Conservation (phyloP, 2,113 vertebrate species). For the Xenopus borealis region DNA sequence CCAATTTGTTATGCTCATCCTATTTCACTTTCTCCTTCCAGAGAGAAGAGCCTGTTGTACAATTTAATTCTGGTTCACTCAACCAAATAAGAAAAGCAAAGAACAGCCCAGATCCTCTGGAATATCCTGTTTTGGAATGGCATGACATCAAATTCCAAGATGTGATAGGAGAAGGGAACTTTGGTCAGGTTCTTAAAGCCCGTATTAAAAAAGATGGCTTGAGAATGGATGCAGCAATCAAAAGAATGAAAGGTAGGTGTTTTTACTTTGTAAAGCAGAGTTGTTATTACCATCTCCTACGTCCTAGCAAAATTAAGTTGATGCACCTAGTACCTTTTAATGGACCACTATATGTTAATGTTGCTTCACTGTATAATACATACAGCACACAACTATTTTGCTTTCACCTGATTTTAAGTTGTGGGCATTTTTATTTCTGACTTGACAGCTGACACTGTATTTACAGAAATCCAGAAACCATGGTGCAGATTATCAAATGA, state of each 20-base stretch:
- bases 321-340: not conserved
- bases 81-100: constrained; percentile 75
- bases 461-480: no score
- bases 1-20: not conserved
- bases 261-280: not conserved
- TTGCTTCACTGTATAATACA: no score
- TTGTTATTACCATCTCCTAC: not conserved
- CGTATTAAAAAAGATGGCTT: constrained; percentile 86
- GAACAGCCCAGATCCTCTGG: constrained; percentile 72
- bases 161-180: constrained; percentile 86
- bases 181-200: constrained; percentile 85
- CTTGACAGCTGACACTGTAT: no score
- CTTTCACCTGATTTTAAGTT: no score
- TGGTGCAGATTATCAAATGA: no score
- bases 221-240: constrained; percentile 85
- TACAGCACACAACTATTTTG: no score
- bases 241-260: constrained; percentile 81
- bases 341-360: not conserved
- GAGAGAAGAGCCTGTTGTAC: constrained; percentile 85
- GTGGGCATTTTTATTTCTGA: no score
- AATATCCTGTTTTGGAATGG: constrained; percentile 84
- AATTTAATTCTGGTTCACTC: constrained; percentile 81
- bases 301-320: not conserved
- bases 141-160: constrained; percentile 90
- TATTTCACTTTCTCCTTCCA: constrained; percentile 51